phyloP scores from a whole-genome alignment of 2,888 invertebrate genomes.

The Branchipolynoe longqiensis region DNA sequence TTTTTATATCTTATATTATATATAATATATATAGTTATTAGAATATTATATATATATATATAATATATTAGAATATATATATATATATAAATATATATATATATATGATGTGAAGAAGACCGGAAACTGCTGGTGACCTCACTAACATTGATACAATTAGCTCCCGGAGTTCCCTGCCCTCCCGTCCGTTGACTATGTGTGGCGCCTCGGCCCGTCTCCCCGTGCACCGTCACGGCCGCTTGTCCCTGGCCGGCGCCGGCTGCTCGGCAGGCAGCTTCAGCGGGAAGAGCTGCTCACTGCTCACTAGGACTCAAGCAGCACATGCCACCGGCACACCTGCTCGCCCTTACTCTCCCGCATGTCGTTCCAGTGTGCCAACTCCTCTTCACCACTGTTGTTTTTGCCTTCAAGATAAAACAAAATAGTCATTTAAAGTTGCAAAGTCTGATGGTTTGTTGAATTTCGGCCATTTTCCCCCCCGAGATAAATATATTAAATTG shows the following conservation, averaged over 20 bases:
- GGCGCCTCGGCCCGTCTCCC: background rate
- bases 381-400: slow-evolving; percentile 95
- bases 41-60: too few relatives aligned
- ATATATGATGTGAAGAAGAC: too few relatives aligned
- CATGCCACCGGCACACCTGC: slow-evolving; percentile 96
- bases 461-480: too few relatives aligned
- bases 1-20: too few relatives aligned
- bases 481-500: too few relatives aligned
- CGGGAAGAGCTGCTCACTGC: background rate
- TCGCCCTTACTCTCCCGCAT: slow-evolving; percentile 92
- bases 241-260: background rate
- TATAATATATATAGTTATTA: too few relatives aligned
- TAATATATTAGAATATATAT: slow-evolving; percentile 17
- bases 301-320: slow-evolving; percentile 85
- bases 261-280: background rate
- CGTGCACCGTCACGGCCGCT: background rate
- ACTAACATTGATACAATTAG: too few relatives aligned
- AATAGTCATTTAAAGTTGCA: too few relatives aligned
- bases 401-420: slow-evolving; percentile 81
- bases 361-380: slow-evolving; percentile 95
- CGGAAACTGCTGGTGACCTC: too few relatives aligned
- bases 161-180: too few relatives aligned
- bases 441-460: too few relatives aligned
- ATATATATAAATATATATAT: slow-evolving; percentile 7
- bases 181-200: background rate